A percentile compares a stretch with the other conserved stretches of the same genome.
Conservation (phyloP, 2,888 invertebrate species). For the Euzophera pinguis region DNA sequence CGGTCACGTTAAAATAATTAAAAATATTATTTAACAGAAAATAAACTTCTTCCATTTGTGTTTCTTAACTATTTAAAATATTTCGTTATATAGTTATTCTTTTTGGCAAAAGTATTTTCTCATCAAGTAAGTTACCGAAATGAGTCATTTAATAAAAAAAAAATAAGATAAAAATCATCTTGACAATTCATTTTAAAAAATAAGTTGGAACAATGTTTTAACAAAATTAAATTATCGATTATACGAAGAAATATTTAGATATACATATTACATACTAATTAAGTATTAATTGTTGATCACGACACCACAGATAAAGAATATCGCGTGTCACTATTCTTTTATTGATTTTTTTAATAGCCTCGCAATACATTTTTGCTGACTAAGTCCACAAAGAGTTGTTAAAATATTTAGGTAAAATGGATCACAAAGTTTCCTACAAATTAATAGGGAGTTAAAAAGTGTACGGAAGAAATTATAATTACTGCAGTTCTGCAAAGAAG, state of each 20-base stretch:
- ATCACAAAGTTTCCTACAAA: neutral
- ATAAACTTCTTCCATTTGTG: too few relatives aligned
- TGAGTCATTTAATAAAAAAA: too few relatives aligned
- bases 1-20: neutral
- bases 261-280: constrained; percentile 9
- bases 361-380: constrained; percentile 27
- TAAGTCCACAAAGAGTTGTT: constrained; percentile 24
- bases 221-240: too few relatives aligned
- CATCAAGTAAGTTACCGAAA: too few relatives aligned
- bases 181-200: too few relatives aligned
- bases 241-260: too few relatives aligned
- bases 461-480: neutral
- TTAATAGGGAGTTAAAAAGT: neutral
- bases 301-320: constrained; percentile 16
- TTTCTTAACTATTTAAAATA: too few relatives aligned
- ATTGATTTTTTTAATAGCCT: constrained; percentile 39
- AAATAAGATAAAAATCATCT: too few relatives aligned
- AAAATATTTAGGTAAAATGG: constrained; percentile 16
- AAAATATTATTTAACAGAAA: too few relatives aligned
- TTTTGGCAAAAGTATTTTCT: too few relatives aligned
- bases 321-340: constrained; percentile 36
- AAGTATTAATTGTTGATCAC: constrained; percentile 18
- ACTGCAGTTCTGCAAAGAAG: neutral
- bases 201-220: too few relatives aligned
- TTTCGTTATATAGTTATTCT: too few relatives aligned